A percentile compares a stretch with the other conserved stretches of the same genome.
These are phyloP conservation scores for Cacatua alba DNA, from an alignment of 2,113 vertebrate species.

Conservation along the genomic window DNA sequence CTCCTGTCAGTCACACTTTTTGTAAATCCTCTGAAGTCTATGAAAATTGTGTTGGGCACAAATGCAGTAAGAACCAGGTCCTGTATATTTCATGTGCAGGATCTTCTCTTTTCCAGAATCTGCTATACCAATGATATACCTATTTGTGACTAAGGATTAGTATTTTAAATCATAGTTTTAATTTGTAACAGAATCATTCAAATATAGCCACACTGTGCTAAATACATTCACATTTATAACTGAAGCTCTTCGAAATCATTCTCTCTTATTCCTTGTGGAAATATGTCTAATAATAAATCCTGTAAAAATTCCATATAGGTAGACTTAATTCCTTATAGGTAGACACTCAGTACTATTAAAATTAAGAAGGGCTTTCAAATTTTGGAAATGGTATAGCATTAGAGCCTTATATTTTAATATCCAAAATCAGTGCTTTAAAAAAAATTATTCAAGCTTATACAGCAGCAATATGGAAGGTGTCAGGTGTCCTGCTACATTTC, in stretches of 20 bases:
- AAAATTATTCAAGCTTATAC: neutral
- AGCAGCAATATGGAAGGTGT: neutral
- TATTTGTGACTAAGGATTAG: neutral
- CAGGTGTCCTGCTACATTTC: neutral
- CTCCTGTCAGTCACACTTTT: neutral
- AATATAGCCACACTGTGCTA: neutral
- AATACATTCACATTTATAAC: neutral
- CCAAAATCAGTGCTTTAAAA: neutral
- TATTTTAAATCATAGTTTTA: neutral
- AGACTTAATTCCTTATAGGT: neutral
- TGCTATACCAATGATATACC: neutral
- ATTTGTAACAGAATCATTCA: neutral
- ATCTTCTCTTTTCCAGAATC: neutral
- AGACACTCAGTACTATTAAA: neutral
- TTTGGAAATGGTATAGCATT: neutral
- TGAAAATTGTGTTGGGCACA: neutral
- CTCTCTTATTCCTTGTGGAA: neutral
- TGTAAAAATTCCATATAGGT: neutral
- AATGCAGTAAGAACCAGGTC: neutral
- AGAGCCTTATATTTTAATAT: neutral
- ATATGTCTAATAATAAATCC: neutral
- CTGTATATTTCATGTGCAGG: neutral
- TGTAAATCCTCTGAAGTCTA: neutral
- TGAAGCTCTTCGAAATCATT: neutral
- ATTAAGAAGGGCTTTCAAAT: neutral